Conservation (phyloP, 2,113 vertebrate genomes). For the Entelurus aequoreus region DNA sequence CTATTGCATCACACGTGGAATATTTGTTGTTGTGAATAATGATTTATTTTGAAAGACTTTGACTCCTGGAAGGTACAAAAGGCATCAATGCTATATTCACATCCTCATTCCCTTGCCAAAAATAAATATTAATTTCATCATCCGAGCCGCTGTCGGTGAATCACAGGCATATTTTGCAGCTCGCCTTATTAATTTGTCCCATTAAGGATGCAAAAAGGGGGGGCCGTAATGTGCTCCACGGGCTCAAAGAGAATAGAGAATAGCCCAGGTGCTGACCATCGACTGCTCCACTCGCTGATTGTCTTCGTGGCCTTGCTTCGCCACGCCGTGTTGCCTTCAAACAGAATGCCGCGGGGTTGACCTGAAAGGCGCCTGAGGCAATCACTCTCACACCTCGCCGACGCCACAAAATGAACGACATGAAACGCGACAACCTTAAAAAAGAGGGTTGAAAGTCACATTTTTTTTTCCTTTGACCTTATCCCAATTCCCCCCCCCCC, state of each 20-base stretch:
- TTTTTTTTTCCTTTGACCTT: conserved; percentile 4
- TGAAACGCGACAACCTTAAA: neutral
- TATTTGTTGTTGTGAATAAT: conserved; percentile 10
- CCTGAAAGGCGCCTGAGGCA: conserved; percentile 63
- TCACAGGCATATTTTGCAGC: conserved; percentile 23
- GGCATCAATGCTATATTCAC: conserved; percentile 1
- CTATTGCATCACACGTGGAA: too few relatives aligned
- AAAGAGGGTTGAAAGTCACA: neutral
- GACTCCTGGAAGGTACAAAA: conserved; percentile 12
- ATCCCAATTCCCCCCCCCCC: neutral
- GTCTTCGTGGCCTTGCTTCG: conserved; percentile 51
- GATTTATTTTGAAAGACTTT: neutral
- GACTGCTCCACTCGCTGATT: conserved; percentile 19
- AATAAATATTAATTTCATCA: conserved; percentile 47
- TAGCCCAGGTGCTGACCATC: neutral
- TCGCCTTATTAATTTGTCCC: conserved; percentile 39
- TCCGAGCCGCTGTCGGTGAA: conserved; percentile 28
- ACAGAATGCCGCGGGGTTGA: conserved; percentile 55
- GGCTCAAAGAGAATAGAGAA: conserved; percentile 15
- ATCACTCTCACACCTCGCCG: conserved; percentile 45
- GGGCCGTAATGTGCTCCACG: conserved; percentile 27
- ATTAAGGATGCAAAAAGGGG: conserved; percentile 18
- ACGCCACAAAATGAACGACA: conserved; percentile 36
- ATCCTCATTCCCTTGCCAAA: conserved; percentile 10
- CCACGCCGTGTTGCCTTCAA: conserved; percentile 50